Base-by-base conservation (phyloP, 1,140 invertebrate genomes). In the Plodia interpunctella region DNA sequence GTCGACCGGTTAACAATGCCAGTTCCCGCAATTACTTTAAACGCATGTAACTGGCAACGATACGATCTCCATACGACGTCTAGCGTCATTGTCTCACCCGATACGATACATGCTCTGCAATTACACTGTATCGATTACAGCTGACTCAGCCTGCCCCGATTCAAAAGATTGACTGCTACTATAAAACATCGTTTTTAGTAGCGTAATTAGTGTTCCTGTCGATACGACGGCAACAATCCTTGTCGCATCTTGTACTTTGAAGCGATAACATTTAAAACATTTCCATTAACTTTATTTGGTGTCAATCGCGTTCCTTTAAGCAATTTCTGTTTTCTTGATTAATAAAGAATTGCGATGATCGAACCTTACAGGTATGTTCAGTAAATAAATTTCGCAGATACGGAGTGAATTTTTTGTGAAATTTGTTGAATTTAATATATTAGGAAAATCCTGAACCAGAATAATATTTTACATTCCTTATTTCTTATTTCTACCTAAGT, bases 1-100 rank as follows among this genome's bases (percentile, higher is more conserved):
- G 80, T 83, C 83, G 72, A 72, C 75, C 70, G 74, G 76, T 70
- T 82, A 86, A 88, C 86, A 88, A 88, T 88, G 77, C 74, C 74
- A 66, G 79, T 88, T 87, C 83, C 83, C 83, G 83, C 83, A 84
- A 88, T 88, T 88, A 88, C 83, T 86, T 44, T 83, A 84, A 87
- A 88, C 78, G 77, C 78, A 76, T 87, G 81, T 87, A 81, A 84
- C 78, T 78, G 70, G 72, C 68, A 78, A 70, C 70, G 85, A 88
- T 88, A 88, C 78, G 70, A 87, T 87, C 85, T 83, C 60, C 61
- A 68, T 63, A 62, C 66, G 60, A 56, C 71, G 70, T 62, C 73
- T 78, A 63, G 66, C 76, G 72, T 82, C 80, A 86, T 86, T 88
- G 83, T 88, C 83, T 84, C 75, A 78, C 70, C 66, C 72, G 74